Evolutionary conservation across 2,797 vertebrate species (phyloP).

Genomic region (Enteromius anoplus): DNA sequence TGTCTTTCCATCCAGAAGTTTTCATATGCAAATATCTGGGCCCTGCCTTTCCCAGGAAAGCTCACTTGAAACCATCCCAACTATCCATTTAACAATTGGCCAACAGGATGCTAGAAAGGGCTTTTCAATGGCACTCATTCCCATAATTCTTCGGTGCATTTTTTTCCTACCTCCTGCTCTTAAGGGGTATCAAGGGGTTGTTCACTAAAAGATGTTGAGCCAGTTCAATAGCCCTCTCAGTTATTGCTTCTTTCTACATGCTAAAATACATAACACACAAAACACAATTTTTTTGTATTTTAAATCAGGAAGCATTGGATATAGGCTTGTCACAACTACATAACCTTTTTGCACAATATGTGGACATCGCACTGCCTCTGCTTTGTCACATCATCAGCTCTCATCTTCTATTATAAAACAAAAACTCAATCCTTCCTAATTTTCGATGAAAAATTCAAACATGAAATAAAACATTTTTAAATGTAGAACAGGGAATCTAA

Average conservation of each 20-base stretch:
- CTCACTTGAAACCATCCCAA: conserved; percentile 13
- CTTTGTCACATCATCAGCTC: not conserved
- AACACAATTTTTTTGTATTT: not conserved
- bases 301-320: not conserved
- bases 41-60: not conserved
- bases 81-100: conserved; percentile 10
- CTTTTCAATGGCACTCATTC: conserved; percentile 7
- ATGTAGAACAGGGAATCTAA: not conserved
- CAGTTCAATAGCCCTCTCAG: not conserved
- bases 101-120: conserved; percentile 3
- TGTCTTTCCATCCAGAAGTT: conserved; percentile 4
- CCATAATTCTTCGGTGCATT: not conserved
- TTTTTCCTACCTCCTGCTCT: not conserved
- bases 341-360: not conserved
- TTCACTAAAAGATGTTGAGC: not conserved
- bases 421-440: not conserved
- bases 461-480: not conserved
- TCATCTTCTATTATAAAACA: not conserved
- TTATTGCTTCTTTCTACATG: too few species aligned
- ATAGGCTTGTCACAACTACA: not conserved
- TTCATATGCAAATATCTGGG: conserved; percentile 31
- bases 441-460: not conserved
- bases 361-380: not conserved
- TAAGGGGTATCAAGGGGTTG: not conserved
- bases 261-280: not conserved